Evolutionary conservation across 2,888 invertebrate species (phyloP), one percentile per base, ranked within the genome.

Genomic region (Parasteatoda lunata): DNA sequence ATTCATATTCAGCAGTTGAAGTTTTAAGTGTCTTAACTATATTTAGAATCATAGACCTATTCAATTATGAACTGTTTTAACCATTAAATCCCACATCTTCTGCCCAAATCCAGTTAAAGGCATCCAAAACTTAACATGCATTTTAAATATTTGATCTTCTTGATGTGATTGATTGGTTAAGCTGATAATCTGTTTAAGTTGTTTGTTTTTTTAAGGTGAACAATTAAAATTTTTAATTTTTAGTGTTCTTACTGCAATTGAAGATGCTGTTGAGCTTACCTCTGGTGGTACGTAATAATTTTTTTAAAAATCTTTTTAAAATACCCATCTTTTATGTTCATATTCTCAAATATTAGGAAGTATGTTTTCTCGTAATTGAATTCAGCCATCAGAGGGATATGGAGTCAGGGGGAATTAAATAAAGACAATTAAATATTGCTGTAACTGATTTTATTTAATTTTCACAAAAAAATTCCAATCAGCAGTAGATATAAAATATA

Each of bases 181-280:
- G 13, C 30, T 6, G 45, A 11, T 45, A 11, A 47, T 30, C 70
- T 70, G 45, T 47, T 47, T n/a, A n/a, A n/a, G n/a, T n/a, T n/a
- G n/a, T n/a, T n/a, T n/a, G n/a, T 70, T 47, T 70, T 6, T 70
- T 47, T 11, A 6, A 45, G 1, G 48, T 9, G 3, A 30, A 45
- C 48, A 11, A 70, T n/a, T 51, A 15, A 73, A 54, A 73, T 52
- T 11, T 68, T 15, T 30, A 64, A 48, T 64, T 66, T 80, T 47
- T 13, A 80, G 80, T 11, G 49, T 80, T n/a, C 30, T 65, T 54
- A 7, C n/a, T 51, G 72, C 54, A 65, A 51, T 73, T 8, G 71
- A 80, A 30, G 73, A 80, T 54, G 65, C 49, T 66, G 51, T 65
- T 66, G 66, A 72, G 54, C 52, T 30, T 30, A 30, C 30, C 30